These are phyloP conservation scores for Acleris cristana DNA, from an alignment of 2,888 invertebrate species.

Conservation along the genomic window DNA sequence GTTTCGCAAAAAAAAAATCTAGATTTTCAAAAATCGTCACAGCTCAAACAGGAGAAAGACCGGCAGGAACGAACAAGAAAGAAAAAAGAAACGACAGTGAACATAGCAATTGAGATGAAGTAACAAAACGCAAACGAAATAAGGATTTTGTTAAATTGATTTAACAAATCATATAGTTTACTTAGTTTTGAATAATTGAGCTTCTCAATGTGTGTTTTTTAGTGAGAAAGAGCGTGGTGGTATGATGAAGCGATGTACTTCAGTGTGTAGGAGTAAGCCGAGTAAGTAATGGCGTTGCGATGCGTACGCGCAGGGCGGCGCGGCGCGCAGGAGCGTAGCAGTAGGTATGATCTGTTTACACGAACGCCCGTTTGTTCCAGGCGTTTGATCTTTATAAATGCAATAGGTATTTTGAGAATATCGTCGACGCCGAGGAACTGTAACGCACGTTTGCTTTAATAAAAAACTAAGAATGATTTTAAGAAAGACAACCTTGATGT, in stretches of 20 bases:
- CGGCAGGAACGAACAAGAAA: no score
- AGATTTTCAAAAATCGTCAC: no score
- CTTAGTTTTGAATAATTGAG: background rate
- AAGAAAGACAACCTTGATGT: slow-evolving; percentile 79
- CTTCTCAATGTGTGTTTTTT: slow-evolving; percentile 14
- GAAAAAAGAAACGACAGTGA: no score
- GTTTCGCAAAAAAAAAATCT: no score
- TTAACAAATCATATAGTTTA: no score
- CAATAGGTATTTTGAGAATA: slow-evolving; percentile 82
- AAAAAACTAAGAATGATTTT: slow-evolving; percentile 77
- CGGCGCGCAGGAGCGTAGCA: slow-evolving; percentile 42
- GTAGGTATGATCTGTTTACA: slow-evolving; percentile 77
- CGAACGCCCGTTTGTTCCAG: slow-evolving; percentile 74
- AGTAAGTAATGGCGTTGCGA: slow-evolving; percentile 49
- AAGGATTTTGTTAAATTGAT: no score
- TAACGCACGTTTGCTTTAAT: slow-evolving; percentile 64
- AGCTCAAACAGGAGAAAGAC: no score
- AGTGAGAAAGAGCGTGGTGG: slow-evolving; percentile 36
- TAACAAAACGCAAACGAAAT: no score
- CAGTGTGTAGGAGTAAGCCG: slow-evolving; percentile 42
- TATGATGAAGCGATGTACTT: slow-evolving; percentile 54
- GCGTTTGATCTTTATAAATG: slow-evolving; percentile 83
- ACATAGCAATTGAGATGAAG: no score
- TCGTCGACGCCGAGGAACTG: slow-evolving; percentile 67
- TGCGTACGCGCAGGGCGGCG: slow-evolving; percentile 37